Conservation (phyloP, 2,888 invertebrate species). For the Exocentrus adspersus region DNA sequence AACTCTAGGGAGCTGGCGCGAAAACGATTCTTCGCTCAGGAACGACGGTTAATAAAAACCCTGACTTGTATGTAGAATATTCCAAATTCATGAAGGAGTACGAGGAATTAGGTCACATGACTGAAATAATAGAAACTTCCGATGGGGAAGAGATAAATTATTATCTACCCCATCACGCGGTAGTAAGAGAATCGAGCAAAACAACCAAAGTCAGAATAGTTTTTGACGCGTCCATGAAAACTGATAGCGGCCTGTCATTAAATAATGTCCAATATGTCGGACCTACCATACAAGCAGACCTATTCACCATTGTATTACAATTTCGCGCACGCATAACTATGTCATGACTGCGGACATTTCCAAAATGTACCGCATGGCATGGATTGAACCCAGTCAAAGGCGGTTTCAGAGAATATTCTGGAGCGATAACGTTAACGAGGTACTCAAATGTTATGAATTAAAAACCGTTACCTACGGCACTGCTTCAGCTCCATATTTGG, state of each 20-base stretch:
- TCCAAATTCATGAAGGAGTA: slow-evolving; percentile 30
- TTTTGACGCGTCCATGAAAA: slow-evolving; percentile 23
- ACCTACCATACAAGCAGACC: background rate
- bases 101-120: slow-evolving; percentile 4
- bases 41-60: background rate
- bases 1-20: slow-evolving; percentile 1
- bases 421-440: slow-evolving; percentile 4
- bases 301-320: background rate
- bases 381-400: background rate
- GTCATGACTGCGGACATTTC: slow-evolving; percentile 18
- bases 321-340: background rate
- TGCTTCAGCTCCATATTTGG: slow-evolving; percentile 32
- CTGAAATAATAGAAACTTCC: no score
- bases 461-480: slow-evolving; percentile 41
- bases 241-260: background rate
- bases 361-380: slow-evolving; percentile 22
- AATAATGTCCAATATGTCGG: slow-evolving; percentile 3
- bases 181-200: slow-evolving; percentile 28
- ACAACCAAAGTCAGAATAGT: slow-evolving; percentile 38
- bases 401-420: slow-evolving; percentile 20
- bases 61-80: slow-evolving; percentile 18
- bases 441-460: slow-evolving; percentile 14
- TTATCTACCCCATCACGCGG: slow-evolving; percentile 35
- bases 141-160: background rate
- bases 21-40: slow-evolving; percentile 5